Evolutionary conservation across 2,888 invertebrate genomes (phyloP), one percentile per base, ranked within the genome.

Genomic region (Sinodicranocentrus sp.): DNA sequence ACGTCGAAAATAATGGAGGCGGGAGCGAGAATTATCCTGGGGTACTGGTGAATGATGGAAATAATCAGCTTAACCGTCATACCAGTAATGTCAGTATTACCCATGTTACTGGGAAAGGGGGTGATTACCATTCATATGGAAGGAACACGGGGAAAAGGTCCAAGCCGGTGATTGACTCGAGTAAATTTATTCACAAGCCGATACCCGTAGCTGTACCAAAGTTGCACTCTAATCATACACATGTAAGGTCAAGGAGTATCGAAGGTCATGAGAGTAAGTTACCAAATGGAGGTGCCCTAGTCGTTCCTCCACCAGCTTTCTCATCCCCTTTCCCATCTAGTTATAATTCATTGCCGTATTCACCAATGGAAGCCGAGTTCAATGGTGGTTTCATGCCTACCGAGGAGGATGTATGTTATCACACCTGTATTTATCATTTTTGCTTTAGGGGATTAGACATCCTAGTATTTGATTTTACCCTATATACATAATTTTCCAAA

Each of bases 331-430:
- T 52, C 19, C 73, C 65, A 1, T 13, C 44, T 17, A 44, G n/a
- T 39, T 73, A 82, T n/a, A 61, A 85, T 17, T 86, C 86, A 17
- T 48, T 86, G 15, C 87, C 85, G 2, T 87, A 82, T 70, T 82
- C 87, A 6, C 80, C 84, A 21, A 85, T 84, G 17, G 87, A 87
- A 43, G 84, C 86, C 5, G 85, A 83, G 13, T 73, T 70, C 57
- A 82, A 73, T 33, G 78, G 79, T 25, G 54, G 76, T 3, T 87
- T 79, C 33, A 75, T 84, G 33, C 39, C 39, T 8, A 73, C 68
- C 1, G 83, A 85, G 21, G 63, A 76, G 10, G 86, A 85, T 61
- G 87, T 87, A 86, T 71, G 86, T 77, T 68, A 33, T 10, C 28
- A 43, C 43, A 28, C 25, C 43, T 43, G 39, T 19, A 63, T 52